Conservation (phyloP, 2,797 vertebrate species). For the Pseudochromis fuscus region DNA sequence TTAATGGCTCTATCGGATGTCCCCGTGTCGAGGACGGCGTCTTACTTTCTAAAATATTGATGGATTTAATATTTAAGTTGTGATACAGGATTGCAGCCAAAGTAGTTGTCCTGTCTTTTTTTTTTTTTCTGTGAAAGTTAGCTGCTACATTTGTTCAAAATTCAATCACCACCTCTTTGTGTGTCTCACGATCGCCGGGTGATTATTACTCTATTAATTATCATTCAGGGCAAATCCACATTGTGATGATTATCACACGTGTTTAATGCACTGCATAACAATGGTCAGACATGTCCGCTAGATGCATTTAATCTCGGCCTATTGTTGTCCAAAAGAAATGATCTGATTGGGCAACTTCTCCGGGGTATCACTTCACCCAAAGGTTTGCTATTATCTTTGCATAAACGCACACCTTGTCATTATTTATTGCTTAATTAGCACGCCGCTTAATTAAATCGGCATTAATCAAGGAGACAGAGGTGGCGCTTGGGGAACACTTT, state of each 20-base stretch:
- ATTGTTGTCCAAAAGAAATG: constrained; percentile 68
- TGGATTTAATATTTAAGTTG: constrained; percentile 35
- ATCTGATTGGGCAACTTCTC: constrained; percentile 74
- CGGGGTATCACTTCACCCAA: constrained; percentile 63
- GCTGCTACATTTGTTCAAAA: no score
- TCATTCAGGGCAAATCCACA: constrained; percentile 48
- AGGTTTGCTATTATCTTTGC: constrained; percentile 82
- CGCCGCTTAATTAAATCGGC: constrained; percentile 84
- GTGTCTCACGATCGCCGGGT: neutral
- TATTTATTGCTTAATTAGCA: constrained; percentile 88
- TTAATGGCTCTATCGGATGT: constrained; percentile 71
- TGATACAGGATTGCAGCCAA: neutral
- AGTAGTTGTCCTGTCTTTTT: neutral
- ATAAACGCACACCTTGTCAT: constrained; percentile 86
- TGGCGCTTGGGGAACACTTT: constrained; percentile 81
- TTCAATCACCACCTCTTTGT: no score
- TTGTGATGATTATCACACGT: constrained; percentile 51
- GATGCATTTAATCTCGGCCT: constrained; percentile 58
- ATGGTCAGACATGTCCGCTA: constrained; percentile 64
- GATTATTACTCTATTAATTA: constrained; percentile 60
- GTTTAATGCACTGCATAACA: constrained; percentile 54
- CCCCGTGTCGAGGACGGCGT: constrained; percentile 33
- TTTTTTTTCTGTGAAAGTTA: neutral
- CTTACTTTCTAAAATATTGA: constrained; percentile 58
- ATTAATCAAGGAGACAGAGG: constrained; percentile 87